Base-by-base conservation (phyloP, 1,140 invertebrate genomes). In the Drosophila teissieri region DNA sequence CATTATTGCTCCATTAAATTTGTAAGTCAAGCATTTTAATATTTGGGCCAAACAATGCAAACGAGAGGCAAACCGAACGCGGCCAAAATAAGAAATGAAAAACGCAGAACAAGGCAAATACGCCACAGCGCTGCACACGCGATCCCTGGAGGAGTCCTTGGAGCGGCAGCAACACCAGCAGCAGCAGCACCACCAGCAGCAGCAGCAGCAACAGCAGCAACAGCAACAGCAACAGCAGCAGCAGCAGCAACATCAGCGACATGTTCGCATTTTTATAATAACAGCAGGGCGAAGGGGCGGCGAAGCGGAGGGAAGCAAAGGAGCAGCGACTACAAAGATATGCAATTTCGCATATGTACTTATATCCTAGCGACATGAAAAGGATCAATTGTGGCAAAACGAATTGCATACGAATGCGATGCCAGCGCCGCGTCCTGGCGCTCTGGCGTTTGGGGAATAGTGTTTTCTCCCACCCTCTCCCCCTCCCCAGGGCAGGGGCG, bases 11-110 rank as follows among this genome's bases (percentile, higher is more conserved):
- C 84, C 84, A 89, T 89, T 89, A 89, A 89, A 89, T 89, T 89
- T 89, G 84, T 89, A 89, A 89, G 84, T 89, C 84, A 89, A 89
- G 84, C 84, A 89, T 89, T 89, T 88, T 89, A 89, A 89, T 89
- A 89, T 89, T 89, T 88, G 83, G 84, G 84, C 68, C 85, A 90
- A 89, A 89, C 85, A 89, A 90, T 89, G 84, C 73, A 89, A 89
- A 89, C 83, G 84, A 89, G 86, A 89, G 78, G 80, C 84, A 56
- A 70, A 57, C 68, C 64, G 48, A 74, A 36, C 62, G 53, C 62
- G 61, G 39, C 55, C 58, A 63, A 79, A 76, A 55, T 52, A 63
- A 63, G 68, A 73, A 55, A 40, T 31, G 31, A 76, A 64, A 39
- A 44, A 55, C 22, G 27, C 31, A 74, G 63, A 64, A 74, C 58